Percentiles rank a stretch among this genome's conserved stretches.
phyloP scores from a whole-genome alignment of 2,888 invertebrate genomes.

The Bhutanitis thaidina region DNA sequence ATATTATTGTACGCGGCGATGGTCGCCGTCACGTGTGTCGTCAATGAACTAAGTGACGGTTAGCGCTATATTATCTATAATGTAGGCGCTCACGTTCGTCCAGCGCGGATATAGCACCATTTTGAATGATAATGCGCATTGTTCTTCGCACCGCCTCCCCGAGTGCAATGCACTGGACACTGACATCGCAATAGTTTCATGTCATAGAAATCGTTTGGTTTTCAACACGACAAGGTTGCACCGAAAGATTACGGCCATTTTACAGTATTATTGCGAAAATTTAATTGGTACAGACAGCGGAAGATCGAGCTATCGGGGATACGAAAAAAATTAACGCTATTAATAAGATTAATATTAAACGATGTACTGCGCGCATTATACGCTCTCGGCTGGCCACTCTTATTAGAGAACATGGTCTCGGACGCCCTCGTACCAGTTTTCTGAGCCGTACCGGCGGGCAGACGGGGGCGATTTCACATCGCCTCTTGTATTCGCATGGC shows the following conservation, averaged over 20 bases:
- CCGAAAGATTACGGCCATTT: background rate
- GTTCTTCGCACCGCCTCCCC: slow-evolving; percentile 48
- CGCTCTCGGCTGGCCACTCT: slow-evolving; percentile 5
- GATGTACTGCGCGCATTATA: background rate
- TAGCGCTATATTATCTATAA: slow-evolving; percentile 16
- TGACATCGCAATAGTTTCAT: slow-evolving; percentile 59
- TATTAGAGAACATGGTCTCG: slow-evolving; percentile 23
- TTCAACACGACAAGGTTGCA: background rate
- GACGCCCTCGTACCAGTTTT: slow-evolving; percentile 39
- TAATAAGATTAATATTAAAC: background rate
- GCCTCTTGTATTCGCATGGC: slow-evolving; percentile 44
- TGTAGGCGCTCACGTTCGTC: slow-evolving; percentile 52
- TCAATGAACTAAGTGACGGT: slow-evolving; percentile 40
- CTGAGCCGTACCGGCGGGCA: slow-evolving; percentile 29
- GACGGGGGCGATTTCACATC: slow-evolving; percentile 40
- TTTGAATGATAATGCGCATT: slow-evolving; percentile 78
- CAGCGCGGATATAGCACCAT: slow-evolving; percentile 72
- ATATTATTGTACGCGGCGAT: background rate
- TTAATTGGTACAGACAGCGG: no score
- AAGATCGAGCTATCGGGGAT: background rate
- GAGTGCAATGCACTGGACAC: slow-evolving; percentile 67
- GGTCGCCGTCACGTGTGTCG: slow-evolving; percentile 28
- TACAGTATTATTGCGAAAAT: background rate
- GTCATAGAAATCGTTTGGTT: slow-evolving; percentile 58
- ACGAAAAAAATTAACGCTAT: background rate